A percentile compares a stretch with the other conserved stretches of the same genome.
phyloP scores from a whole-genome alignment of 2,797 vertebrate genomes.

The Molossus molossus region DNA sequence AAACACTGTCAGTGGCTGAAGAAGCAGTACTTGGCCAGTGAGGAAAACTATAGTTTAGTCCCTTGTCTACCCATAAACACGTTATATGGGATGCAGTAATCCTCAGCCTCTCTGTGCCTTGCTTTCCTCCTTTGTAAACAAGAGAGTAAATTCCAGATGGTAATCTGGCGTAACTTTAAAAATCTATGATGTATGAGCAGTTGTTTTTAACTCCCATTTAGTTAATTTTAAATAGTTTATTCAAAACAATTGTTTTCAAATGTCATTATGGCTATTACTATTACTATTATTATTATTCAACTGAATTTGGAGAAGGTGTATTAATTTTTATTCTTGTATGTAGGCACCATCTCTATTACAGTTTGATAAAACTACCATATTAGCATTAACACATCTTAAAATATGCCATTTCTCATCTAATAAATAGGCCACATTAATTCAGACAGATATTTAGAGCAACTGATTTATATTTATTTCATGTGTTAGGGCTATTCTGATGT shows the following conservation, averaged over 20 bases:
- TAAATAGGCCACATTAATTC: not conserved
- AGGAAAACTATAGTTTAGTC: not conserved
- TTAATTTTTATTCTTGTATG: not conserved
- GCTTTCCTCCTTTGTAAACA: not conserved
- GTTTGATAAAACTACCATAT: not conserved
- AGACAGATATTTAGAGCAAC: not conserved
- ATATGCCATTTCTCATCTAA: not conserved
- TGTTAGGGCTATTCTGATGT: not conserved
- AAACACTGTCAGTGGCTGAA: not conserved
- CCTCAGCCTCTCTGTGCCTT: not conserved
- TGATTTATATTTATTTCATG: not conserved
- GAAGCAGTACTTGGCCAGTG: not conserved
- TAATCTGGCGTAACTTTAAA: not conserved
- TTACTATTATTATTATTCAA: not conserved
- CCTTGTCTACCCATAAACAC: not conserved
- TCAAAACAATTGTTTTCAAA: conserved; percentile 23
- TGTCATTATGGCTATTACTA: not conserved
- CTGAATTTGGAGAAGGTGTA: not conserved
- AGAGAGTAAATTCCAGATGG: not conserved
- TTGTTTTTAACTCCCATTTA: not conserved
- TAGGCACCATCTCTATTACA: too few relatives aligned
- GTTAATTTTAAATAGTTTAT: not conserved
- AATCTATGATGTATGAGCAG: not conserved
- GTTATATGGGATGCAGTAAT: not conserved
- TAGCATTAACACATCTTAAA: not conserved